Conservation (phyloP, 1,140 invertebrate species). For the Aethina tumida region DNA sequence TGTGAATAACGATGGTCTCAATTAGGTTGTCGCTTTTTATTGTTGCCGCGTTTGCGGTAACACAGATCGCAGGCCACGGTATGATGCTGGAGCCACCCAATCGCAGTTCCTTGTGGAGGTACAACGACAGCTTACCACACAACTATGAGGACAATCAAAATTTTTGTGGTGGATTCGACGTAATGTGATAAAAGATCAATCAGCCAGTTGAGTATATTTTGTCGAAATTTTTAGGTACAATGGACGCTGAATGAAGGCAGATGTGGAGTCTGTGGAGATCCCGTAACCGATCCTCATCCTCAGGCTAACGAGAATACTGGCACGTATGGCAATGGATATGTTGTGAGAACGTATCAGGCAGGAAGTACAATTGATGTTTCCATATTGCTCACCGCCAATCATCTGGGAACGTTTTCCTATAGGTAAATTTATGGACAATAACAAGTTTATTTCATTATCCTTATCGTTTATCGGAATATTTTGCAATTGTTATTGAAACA, state of each 20-base stretch:
- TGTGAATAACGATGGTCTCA: too few species aligned
- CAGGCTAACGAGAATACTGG: constrained; percentile 54
- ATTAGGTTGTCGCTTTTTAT: too few species aligned
- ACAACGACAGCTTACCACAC: constrained; percentile 23
- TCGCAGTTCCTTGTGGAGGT: constrained; percentile 34
- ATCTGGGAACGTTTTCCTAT: constrained; percentile 47
- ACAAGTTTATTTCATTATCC: neutral
- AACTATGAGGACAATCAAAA: constrained; percentile 26
- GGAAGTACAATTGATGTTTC: constrained; percentile 33
- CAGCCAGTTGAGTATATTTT: too few species aligned
- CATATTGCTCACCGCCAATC: constrained; percentile 43
- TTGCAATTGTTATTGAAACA: neutral
- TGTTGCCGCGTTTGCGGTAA: too few species aligned
- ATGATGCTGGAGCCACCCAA: constrained; percentile 32
- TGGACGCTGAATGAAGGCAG: constrained; percentile 32
- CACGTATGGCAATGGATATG: constrained; percentile 44
- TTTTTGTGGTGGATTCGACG: constrained; percentile 19
- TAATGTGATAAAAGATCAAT: too few species aligned
- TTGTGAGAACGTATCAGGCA: constrained; percentile 37
- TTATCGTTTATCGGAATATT: constrained; percentile 1
- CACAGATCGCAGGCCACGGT: too few species aligned
- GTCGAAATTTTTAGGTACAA: constrained; percentile 14
- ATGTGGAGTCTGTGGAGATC: constrained; percentile 51
- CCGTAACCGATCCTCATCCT: constrained; percentile 39
- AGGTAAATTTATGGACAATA: constrained; percentile 18